phyloP scores from a whole-genome alignment of 1,140 invertebrate genomes.

The Pseudoatta argentina region DNA sequence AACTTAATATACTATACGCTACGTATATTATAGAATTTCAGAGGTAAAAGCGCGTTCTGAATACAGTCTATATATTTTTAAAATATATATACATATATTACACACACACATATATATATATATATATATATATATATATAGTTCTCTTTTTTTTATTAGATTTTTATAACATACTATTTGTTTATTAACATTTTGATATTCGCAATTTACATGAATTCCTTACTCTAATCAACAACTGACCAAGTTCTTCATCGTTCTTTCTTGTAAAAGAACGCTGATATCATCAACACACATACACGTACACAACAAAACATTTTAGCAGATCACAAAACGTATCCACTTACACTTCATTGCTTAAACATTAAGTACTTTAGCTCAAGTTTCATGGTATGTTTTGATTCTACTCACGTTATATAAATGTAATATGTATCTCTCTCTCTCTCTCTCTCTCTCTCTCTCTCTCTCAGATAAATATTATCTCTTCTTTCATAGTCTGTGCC shows the following conservation, averaged over 20 bases:
- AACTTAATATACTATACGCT: no score
- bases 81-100: no score
- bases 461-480: conserved; percentile 71
- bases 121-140: no score
- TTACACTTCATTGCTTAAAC: conserved; percentile 77
- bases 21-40: no score
- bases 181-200: conserved; percentile 1
- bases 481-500: conserved; percentile 55
- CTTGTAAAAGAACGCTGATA: conserved; percentile 62
- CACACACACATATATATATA: no score
- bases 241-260: conserved; percentile 50
- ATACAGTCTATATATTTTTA: background rate
- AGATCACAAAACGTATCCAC: conserved; percentile 76
- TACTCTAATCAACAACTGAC: conserved; percentile 16
- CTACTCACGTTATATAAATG: conserved; percentile 68
- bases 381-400: conserved; percentile 72
- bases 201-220: conserved; percentile 12
- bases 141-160: background rate
- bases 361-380: conserved; percentile 73
- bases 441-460: no score
- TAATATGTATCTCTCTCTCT: conserved; percentile 32
- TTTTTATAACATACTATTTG: background rate
- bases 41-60: no score
- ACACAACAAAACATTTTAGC: conserved; percentile 60
- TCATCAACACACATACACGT: conserved; percentile 35